Base-by-base conservation (phyloP, 2,797 vertebrate species). In the Helicolenus hilgendorfi region DNA sequence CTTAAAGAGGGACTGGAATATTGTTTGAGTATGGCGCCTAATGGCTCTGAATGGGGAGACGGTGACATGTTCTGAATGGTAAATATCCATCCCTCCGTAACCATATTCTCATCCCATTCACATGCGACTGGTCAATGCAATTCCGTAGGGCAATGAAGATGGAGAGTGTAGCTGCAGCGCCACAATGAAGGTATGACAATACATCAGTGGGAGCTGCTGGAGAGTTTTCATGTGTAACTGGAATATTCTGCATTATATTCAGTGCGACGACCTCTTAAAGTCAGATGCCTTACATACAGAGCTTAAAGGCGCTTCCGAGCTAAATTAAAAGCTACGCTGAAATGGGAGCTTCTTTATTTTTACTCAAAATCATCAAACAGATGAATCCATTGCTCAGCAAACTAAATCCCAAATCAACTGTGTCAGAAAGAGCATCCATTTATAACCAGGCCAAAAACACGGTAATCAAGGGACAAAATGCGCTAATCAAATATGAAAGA, bases 111-210 rank as follows among this genome's bases (percentile, higher is more conserved):
- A 74, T 75, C 88, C 58, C 59, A 84, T 92, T 90, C 84, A 77
- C 91, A 93, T 89, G 71, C 77, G 84, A 84, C 74, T 77, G 86
- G 91, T 83, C 84, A 89, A 78, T 87, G 89, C 76, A 81, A 78
- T 89, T 92, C 84, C 72, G 80, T 36, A 82, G 67, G 75, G 80
- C 75, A 82, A 95, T 94, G 86, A 92, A 95, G 92, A 93, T 83
- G 60, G 79, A 91, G 88, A 77, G 65, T 27, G 72, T 41, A 64
- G 89, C 88, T 60, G 45, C 64, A 68, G 82, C 27, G 29, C 15
- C 53, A 65, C 81, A 69, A 24, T 35, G 68, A 83, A 86, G 86
- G 77, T 56, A 59, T 49, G 72, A 27, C 35, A 62, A 91, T 92
- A 77, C 63, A 91, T 93, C 81, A 91, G 69, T 26, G 33, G 20